These are phyloP conservation scores for Drosophila cyrtoloma DNA, from an alignment of 2,888 invertebrate species.

Conservation along the genomic window DNA sequence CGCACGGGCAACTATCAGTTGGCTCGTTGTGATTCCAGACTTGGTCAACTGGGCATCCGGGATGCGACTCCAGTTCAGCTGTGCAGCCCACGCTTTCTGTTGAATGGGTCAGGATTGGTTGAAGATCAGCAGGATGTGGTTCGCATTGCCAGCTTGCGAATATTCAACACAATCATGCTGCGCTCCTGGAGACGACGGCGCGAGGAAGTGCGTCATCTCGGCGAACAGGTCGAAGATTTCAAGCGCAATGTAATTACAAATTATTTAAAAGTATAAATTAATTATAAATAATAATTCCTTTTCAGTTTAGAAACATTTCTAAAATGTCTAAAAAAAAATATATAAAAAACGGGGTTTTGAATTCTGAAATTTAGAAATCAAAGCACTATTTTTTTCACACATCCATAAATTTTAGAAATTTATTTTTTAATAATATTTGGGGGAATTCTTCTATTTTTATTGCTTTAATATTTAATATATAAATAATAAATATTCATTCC, in stretches of 20 bases:
- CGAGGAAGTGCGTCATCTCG: constrained; percentile 81
- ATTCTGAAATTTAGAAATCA: background rate
- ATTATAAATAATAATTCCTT: background rate
- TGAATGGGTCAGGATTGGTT: constrained; percentile 23
- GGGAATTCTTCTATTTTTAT: too few species aligned
- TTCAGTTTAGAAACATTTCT: too few species aligned
- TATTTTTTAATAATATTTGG: too few species aligned
- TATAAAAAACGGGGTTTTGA: background rate
- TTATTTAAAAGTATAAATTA: background rate
- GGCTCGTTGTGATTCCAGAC: constrained; percentile 10
- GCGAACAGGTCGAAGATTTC: constrained; percentile 74
- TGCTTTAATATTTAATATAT: background rate
- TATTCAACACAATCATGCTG: constrained; percentile 83
- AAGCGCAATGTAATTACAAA: constrained; percentile 75
- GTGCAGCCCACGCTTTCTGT: constrained; percentile 32
- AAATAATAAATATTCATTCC: background rate
- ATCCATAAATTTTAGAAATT: too few species aligned
- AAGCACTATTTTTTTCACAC: background rate
- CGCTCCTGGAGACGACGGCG: constrained; percentile 84
- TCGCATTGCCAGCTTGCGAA: constrained; percentile 80
- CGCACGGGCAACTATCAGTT: constrained; percentile 65
- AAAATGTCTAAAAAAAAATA: background rate
- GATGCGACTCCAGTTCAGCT: constrained; percentile 37
- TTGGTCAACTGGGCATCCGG: constrained; percentile 46
- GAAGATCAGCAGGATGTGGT: constrained; percentile 53